Evolutionary conservation across 2,888 invertebrate genomes (phyloP).

Genomic region (Plebejus melissa): DNA sequence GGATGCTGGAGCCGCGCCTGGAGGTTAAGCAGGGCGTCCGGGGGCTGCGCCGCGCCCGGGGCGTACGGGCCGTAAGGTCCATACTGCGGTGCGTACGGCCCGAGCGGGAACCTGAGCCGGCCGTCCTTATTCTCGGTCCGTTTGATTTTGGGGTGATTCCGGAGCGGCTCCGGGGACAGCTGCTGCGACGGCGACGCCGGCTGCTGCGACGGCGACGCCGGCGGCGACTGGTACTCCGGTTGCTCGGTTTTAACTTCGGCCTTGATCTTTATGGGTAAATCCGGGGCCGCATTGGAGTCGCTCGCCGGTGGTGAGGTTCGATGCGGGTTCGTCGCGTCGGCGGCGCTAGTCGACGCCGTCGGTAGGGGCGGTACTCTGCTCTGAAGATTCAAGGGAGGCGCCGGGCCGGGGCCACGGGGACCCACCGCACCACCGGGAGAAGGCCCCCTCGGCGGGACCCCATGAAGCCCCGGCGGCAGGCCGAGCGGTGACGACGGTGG

Average conservation of each 20-base stretch:
- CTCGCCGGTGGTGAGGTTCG: slow-evolving; percentile 32
- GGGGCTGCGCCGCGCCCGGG: slow-evolving; percentile 43
- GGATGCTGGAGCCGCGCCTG: slow-evolving; percentile 37
- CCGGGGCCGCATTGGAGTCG: slow-evolving; percentile 37
- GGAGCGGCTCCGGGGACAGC: slow-evolving; percentile 53
- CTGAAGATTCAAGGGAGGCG: slow-evolving; percentile 31
- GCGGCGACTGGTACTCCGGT: slow-evolving; percentile 65
- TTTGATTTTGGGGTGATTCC: slow-evolving; percentile 67
- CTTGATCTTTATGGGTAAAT: slow-evolving; percentile 58
- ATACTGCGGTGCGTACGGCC: slow-evolving; percentile 73
- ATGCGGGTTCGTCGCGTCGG: slow-evolving; percentile 30
- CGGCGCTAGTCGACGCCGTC: slow-evolving; percentile 30
- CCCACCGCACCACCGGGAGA: slow-evolving; percentile 32
- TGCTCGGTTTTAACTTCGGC: slow-evolving; percentile 69
- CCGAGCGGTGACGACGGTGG: slow-evolving; percentile 34
- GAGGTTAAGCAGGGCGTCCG: slow-evolving; percentile 33
- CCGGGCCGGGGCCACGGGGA: slow-evolving; percentile 33
- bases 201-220: slow-evolving; percentile 49
- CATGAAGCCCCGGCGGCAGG: slow-evolving; percentile 29
- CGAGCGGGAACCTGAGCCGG: slow-evolving; percentile 62
- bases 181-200: slow-evolving; percentile 50
- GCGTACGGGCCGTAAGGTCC: slow-evolving; percentile 70
- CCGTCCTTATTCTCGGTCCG: slow-evolving; percentile 70
- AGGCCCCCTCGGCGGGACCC: slow-evolving; percentile 30
- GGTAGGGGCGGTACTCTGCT: slow-evolving; percentile 24